These are phyloP conservation scores for Magallana angulata DNA, from an alignment of 1,140 invertebrate genomes.

Conservation along the genomic window DNA sequence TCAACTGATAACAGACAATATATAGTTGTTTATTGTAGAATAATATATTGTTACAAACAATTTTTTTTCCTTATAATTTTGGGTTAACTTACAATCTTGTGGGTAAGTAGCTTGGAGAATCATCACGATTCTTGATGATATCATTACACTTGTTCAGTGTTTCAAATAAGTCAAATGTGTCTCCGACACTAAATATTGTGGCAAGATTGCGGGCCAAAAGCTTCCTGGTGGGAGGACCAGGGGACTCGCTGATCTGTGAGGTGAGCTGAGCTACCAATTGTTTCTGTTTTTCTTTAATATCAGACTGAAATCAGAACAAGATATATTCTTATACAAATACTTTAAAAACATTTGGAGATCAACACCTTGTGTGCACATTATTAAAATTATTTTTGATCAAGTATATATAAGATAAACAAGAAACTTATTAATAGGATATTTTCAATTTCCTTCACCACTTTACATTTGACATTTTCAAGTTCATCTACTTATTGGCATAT, in stretches of 20 bases:
- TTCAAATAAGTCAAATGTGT: constrained; percentile 97
- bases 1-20: no score
- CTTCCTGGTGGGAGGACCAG: constrained; percentile 94
- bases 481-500: no score
- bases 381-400: no score
- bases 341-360: not conserved
- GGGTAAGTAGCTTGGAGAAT: constrained; percentile 95
- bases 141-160: constrained; percentile 99
- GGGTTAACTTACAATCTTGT: constrained; percentile 91
- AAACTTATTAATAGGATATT: no score
- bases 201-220: constrained; percentile 95
- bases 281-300: constrained; percentile 97
- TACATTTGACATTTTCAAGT: no score
- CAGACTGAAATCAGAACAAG: constrained; percentile 85
- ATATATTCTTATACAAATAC: not conserved
- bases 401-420: no score
- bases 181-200: constrained; percentile 97
- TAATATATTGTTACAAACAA: no score
- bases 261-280: constrained; percentile 96
- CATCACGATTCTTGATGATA: constrained; percentile 97
- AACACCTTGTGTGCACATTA: no score
- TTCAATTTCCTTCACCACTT: no score
- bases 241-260: constrained; percentile 90
- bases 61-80: no score
- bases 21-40: no score